Percentiles rank a stretch among this genome's conserved stretches.
Conservation (phyloP, 2,797 vertebrate species). For the Hylomyscus alleni region DNA sequence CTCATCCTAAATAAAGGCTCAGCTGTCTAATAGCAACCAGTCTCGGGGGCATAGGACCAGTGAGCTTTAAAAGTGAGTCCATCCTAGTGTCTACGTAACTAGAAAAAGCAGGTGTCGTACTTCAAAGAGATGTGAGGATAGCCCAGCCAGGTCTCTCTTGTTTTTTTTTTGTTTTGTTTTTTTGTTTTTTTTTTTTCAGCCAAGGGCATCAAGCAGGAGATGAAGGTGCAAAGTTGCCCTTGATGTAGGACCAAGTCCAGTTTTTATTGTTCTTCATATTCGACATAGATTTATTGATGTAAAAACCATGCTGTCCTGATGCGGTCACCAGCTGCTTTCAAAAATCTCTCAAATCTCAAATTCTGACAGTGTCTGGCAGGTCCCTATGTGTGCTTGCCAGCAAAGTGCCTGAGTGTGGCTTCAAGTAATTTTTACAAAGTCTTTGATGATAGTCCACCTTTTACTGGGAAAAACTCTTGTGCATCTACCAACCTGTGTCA, state of each 20-base stretch:
- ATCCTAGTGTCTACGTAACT: background rate
- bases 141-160: background rate
- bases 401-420: constrained; percentile 28
- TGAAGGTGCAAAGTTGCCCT: background rate
- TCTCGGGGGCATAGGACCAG: background rate
- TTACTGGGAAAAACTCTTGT: background rate
- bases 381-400: background rate
- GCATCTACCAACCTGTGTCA: background rate
- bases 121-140: constrained; percentile 36
- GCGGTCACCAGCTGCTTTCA: constrained; percentile 51
- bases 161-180: background rate
- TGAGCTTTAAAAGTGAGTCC: background rate
- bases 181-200: background rate
- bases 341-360: constrained; percentile 28
- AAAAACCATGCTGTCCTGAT: constrained; percentile 65
- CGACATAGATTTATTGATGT: constrained; percentile 52
- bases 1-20: background rate
- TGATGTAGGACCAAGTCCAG: background rate
- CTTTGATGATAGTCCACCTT: constrained; percentile 50
- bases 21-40: background rate
- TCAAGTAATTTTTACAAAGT: constrained; percentile 40
- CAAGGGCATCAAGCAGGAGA: background rate
- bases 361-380: constrained; percentile 48
- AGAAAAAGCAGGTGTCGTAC: constrained; percentile 34
- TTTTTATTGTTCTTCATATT: constrained; percentile 50